Base-by-base conservation (phyloP, 2,888 invertebrate species). In the Acanthococcus lagerstroemiae region DNA sequence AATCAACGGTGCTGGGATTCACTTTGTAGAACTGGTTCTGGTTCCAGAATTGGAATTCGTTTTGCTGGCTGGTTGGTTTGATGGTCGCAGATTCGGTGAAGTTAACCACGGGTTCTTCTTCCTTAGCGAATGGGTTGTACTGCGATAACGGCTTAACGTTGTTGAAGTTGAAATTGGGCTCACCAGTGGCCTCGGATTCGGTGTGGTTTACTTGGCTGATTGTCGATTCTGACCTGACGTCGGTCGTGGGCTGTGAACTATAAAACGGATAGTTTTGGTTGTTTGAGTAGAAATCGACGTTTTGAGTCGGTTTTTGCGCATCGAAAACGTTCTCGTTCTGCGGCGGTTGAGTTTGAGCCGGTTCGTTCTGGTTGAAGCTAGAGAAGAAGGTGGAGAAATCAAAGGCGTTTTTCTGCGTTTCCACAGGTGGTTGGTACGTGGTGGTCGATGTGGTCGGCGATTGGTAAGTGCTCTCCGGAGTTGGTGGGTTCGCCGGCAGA, bases 101-200 rank as follows among this genome's bases (percentile, higher is more conserved):
- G 5, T 55, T 25, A 24, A 61, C 46, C 2, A 19, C 26, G 7
- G 63, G 52, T 22, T 57, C 60, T 9, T 54, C 45, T 12, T 68
- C 70, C 80, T 78, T 58, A 79, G 76, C 17, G 78, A 77, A 24
- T 76, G 50, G 70, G 67, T 70, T 70, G 69, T 56, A 70, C 26
- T 69, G 69, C 1, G 69, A 68, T 30, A 69, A 58, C 2, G 69
- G 67, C 55, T 69, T 67, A 19, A 69, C 25, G 24, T 68, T 57
- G 46, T 69, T 66, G 17, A 69, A 69, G 24, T 69, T 69, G 26
- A 50, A 67, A 61, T 50, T 61, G 2, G 46, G 25, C 50, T 61
- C 48, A 17, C 48, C 65, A 7, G 58, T 27, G 9, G 24, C 30
- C 52, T 50, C 25, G 27, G 12, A 37, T 55, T 55, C 19, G 19